Conservation (phyloP, 2,888 invertebrate genomes). For the Nephrotoma appendiculata region DNA sequence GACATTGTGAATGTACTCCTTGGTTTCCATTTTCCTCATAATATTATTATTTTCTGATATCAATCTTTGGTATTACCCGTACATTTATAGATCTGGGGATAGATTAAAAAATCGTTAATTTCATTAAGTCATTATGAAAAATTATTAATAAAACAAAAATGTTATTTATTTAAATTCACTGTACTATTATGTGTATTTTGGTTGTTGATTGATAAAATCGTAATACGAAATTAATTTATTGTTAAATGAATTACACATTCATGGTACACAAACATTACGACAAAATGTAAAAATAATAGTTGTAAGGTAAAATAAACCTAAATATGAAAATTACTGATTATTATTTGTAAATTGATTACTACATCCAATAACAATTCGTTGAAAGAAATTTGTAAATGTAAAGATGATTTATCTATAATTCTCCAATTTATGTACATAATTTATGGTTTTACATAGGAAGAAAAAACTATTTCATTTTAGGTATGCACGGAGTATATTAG, state of each 20-base stretch:
- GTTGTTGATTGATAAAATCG: neutral
- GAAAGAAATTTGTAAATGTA: neutral
- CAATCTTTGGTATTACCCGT: neutral
- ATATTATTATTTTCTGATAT: neutral
- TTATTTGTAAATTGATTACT: neutral
- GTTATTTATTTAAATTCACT: neutral
- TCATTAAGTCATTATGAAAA: neutral
- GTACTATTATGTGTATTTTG: neutral
- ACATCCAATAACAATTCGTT: neutral
- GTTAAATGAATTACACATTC: neutral
- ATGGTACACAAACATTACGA: neutral
- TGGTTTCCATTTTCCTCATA: neutral
- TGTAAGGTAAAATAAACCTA: neutral
- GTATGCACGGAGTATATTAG: neutral
- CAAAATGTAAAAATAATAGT: neutral
- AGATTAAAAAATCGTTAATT: neutral
- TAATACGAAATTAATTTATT: neutral
- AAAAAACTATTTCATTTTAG: neutral
- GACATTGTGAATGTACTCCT: too few relatives aligned
- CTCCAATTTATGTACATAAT: neutral
- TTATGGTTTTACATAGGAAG: neutral
- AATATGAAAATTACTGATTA: neutral
- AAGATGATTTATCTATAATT: neutral
- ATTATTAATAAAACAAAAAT: neutral
- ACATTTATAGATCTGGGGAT: neutral